Evolutionary conservation across 2,888 invertebrate genomes (phyloP).

Genomic region (Cephus pulcher): DNA sequence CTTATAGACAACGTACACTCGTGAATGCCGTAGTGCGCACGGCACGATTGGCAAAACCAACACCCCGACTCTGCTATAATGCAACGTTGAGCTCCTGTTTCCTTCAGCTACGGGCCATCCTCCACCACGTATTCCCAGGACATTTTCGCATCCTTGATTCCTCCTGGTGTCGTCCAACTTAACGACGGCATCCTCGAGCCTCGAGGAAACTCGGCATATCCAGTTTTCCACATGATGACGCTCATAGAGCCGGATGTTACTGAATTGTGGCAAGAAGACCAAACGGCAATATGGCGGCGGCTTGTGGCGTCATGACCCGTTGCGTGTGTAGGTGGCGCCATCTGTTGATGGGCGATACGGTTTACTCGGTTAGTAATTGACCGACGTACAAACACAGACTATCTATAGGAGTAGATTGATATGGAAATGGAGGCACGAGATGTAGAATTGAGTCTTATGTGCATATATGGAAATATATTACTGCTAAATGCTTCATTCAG

Average conservation of each 20-base stretch:
- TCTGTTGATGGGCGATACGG: not conserved
- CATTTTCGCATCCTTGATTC: not conserved
- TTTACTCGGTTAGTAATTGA: not conserved
- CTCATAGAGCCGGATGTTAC: not conserved
- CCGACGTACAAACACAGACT: not conserved
- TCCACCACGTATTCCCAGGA: not conserved
- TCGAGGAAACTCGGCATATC: not conserved
- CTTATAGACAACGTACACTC: conserved; percentile 29
- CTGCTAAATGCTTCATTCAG: not conserved
- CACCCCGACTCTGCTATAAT: conserved; percentile 12
- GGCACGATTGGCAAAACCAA: conserved; percentile 28
- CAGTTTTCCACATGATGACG: not conserved
- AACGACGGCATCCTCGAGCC: not conserved
- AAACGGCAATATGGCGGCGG: not conserved
- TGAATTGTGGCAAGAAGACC: not conserved
- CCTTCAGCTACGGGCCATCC: not conserved
- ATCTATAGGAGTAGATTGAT: not conserved
- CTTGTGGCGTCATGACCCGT: not conserved
- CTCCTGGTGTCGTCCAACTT: not conserved
- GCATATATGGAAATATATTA: not conserved
- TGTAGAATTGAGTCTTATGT: not conserved
- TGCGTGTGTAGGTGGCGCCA: not conserved
- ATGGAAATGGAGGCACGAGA: not conserved
- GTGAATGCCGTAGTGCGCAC: conserved; percentile 23
- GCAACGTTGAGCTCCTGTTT: not conserved